Conservation (phyloP, 2,888 invertebrate species). For the Prosopocoilus inquinatus region DNA sequence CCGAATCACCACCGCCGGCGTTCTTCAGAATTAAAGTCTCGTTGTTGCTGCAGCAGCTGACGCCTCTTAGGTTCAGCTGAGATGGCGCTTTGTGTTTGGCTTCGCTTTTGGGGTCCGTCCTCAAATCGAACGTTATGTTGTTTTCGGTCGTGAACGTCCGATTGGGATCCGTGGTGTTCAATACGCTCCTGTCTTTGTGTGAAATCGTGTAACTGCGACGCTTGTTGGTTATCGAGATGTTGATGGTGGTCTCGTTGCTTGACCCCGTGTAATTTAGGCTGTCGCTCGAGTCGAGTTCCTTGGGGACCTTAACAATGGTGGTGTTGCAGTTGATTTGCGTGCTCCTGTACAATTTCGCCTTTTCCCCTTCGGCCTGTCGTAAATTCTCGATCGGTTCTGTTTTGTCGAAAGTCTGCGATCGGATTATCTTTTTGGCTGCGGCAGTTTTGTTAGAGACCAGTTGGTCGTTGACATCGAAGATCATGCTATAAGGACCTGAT, state of each 20-base stretch:
- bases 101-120: conserved; percentile 8
- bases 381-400: conserved; percentile 9
- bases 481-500: conserved; percentile 62
- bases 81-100: conserved; percentile 15
- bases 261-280: not conserved
- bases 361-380: not conserved
- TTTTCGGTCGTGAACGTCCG: not conserved
- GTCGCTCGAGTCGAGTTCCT: not conserved
- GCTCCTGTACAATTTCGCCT: conserved; percentile 3
- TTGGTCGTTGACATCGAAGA: conserved; percentile 53
- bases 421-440: conserved; percentile 7
- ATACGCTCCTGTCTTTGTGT: conserved; percentile 6
- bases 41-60: conserved; percentile 5
- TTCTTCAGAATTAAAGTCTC: conserved; percentile 13
- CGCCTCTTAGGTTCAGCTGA: conserved; percentile 12
- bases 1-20: conserved; percentile 12
- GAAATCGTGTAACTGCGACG: conserved; percentile 9
- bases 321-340: conserved; percentile 19
- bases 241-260: conserved; percentile 12
- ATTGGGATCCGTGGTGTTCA: not conserved
- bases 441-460: conserved; percentile 4
- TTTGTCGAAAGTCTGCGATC: conserved; percentile 20
- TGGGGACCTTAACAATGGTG: conserved; percentile 12
- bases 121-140: conserved; percentile 11
- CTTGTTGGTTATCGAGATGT: conserved; percentile 16